Conservation (phyloP, 2,888 invertebrate genomes). For the Idaea biselata region DNA sequence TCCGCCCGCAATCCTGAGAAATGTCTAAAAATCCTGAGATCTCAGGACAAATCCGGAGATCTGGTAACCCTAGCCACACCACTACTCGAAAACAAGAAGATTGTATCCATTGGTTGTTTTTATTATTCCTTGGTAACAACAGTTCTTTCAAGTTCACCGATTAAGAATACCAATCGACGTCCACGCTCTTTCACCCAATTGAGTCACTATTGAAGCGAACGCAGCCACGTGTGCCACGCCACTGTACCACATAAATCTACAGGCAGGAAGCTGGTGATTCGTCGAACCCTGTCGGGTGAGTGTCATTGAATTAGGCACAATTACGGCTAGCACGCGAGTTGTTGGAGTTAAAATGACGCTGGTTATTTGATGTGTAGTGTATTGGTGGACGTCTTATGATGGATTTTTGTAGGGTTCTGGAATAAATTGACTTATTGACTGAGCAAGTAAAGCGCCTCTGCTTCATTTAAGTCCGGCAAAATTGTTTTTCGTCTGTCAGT, state of each 20-base stretch:
- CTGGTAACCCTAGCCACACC: too few relatives aligned
- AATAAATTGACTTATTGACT: too few relatives aligned
- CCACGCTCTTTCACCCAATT: not conserved
- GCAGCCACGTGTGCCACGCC: not conserved
- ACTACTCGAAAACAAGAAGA: too few relatives aligned
- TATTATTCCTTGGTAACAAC: too few relatives aligned
- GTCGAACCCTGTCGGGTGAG: conserved; percentile 24
- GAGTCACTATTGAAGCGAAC: not conserved
- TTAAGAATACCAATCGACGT: not conserved
- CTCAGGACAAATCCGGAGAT: too few relatives aligned
- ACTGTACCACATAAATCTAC: conserved; percentile 18
- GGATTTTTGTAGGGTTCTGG: not conserved
- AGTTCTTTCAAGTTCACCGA: too few relatives aligned
- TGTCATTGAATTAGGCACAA: conserved; percentile 43
- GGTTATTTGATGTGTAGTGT: not conserved
- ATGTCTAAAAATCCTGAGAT: too few relatives aligned
- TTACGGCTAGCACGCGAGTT: conserved; percentile 43
- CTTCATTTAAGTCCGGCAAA: too few relatives aligned
- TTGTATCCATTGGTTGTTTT: too few relatives aligned
- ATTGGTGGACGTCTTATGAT: not conserved
- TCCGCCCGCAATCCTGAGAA: too few relatives aligned
- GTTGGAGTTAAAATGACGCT: conserved; percentile 25
- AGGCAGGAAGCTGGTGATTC: conserved; percentile 25
- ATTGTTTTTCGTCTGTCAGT: too few relatives aligned
- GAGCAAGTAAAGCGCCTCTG: too few relatives aligned